phyloP scores from a whole-genome alignment of 23 tunicate species.

The Diplosoma virens region DNA sequence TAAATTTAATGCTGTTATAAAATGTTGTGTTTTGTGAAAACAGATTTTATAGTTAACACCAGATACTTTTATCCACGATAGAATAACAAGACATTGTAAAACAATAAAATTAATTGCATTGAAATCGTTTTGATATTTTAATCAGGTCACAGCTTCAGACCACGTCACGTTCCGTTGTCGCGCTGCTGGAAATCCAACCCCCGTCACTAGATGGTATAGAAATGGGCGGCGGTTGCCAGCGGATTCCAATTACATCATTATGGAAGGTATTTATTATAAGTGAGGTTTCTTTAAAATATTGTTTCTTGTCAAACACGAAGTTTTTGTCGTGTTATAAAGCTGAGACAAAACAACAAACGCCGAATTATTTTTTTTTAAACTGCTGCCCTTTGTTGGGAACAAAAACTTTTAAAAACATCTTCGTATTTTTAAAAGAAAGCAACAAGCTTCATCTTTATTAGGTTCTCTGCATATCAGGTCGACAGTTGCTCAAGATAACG shows the following conservation, averaged over 20 bases:
- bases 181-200: constrained; percentile 69
- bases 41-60: too few species aligned
- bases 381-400: too few species aligned
- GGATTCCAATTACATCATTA: constrained; percentile 48
- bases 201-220: constrained; percentile 76
- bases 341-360: too few species aligned
- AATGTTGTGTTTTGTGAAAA: too few species aligned
- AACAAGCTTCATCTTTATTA: neutral
- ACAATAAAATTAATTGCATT: neutral
- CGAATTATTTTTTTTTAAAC: neutral
- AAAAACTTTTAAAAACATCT: too few species aligned
- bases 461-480: constrained; percentile 63
- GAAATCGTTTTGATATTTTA: neutral
- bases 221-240: constrained; percentile 36
- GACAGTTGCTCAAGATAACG: constrained; percentile 44
- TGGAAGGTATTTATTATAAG: too few species aligned
- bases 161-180: constrained; percentile 64
- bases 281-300: too few species aligned
- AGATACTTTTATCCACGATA: neutral
- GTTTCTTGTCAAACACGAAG: too few species aligned
- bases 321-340: too few species aligned
- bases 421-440: too few species aligned
- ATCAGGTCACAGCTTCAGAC: constrained; percentile 49
- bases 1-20: too few species aligned
- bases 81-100: neutral